These are phyloP conservation scores for Etheostoma spectabile DNA, from an alignment of 2,113 vertebrate genomes.

Conservation along the genomic window DNA sequence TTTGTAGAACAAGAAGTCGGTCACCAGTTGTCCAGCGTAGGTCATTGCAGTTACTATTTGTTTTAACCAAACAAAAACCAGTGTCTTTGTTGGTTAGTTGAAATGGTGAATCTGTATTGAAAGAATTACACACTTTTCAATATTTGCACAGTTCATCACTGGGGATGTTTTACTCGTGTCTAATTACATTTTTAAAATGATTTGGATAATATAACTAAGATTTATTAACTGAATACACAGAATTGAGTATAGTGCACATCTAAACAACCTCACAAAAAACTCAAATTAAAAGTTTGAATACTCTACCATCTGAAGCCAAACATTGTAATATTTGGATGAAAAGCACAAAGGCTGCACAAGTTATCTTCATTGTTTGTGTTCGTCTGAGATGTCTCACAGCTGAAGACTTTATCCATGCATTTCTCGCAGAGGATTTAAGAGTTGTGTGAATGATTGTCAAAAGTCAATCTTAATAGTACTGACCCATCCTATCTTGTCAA, in stretches of 20 bases:
- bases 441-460: not conserved
- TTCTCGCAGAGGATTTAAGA: not conserved
- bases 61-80: constrained; percentile 46
- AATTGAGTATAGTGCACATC: not conserved
- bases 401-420: constrained; percentile 9
- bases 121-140: not conserved
- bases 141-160: not conserved
- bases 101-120: constrained; percentile 57
- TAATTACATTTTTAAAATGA: not conserved
- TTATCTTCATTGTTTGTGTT: constrained; percentile 32
- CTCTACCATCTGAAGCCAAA: constrained; percentile 50
- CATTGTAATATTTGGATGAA: constrained; percentile 44
- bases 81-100: constrained; percentile 28
- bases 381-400: not conserved
- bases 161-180: not conserved
- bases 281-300: not conserved
- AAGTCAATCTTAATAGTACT: not conserved
- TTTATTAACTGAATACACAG: not conserved
- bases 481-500: not conserved
- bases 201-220: not conserved
- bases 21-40: constrained; percentile 88
- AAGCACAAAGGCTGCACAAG: constrained; percentile 35
- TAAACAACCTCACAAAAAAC: not conserved
- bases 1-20: constrained; percentile 81
- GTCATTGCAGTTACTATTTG: fast-evolving